These are phyloP conservation scores for Folsomia candida DNA, from an alignment of 2,888 invertebrate genomes.

Conservation along the genomic window DNA sequence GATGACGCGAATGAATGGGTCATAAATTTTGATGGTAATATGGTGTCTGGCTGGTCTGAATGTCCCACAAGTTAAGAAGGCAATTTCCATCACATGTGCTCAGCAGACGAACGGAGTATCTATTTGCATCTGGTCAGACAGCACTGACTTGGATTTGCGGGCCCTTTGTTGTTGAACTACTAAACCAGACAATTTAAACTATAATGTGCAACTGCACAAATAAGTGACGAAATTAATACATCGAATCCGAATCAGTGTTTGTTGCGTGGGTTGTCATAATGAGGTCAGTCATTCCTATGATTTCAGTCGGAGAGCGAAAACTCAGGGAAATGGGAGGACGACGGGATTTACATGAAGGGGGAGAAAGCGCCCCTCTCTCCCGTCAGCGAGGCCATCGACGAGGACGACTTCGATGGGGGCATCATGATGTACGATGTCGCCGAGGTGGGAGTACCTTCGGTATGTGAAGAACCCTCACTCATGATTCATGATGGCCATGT, in stretches of 20 bases:
- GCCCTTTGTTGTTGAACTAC: no score
- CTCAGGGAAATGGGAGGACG: conserved; percentile 43
- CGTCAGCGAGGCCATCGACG: conserved; percentile 43
- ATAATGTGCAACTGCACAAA: no score
- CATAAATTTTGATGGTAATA: not conserved
- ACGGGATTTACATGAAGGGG: conserved; percentile 36
- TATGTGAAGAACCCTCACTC: conserved; percentile 21
- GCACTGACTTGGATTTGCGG: no score
- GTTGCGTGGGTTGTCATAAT: no score
- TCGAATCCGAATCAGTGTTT: no score
- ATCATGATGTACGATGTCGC: conserved; percentile 46
- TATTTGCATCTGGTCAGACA: no score
- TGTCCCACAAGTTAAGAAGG: not conserved
- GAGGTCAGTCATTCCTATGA: not conserved
- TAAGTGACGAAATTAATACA: no score
- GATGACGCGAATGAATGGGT: no score
- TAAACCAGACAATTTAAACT: no score
- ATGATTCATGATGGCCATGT: not conserved
- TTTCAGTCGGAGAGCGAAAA: conserved; percentile 32
- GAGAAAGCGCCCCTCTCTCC: conserved; percentile 41
- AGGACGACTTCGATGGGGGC: conserved; percentile 45
- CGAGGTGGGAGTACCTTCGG: conserved; percentile 46
- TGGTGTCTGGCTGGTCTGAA: not conserved
- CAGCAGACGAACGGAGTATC: no score
- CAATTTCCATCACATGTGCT: not conserved